Base-by-base conservation (phyloP, 2,888 invertebrate genomes). In the Ptilodon capucinus region DNA sequence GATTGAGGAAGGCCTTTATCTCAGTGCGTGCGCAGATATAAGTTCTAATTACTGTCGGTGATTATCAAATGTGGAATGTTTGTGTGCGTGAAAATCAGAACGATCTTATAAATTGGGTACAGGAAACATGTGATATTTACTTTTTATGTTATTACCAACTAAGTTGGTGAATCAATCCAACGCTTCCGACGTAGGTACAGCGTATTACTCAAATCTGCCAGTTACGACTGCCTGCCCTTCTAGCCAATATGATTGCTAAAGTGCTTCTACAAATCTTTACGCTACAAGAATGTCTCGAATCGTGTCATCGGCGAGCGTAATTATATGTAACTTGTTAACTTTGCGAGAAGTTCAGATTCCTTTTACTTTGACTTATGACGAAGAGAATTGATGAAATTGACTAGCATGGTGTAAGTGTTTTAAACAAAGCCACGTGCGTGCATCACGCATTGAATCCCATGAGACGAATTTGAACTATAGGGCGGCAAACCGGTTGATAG, bases 401-500 rank as follows among this genome's bases (percentile, higher is more conserved):
- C n/a, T 0, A 2, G 4, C n/a, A 28, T 9, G 28, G 28, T 28
- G n/a, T 25, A 0, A 7, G 11, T 28, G 11, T 28, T 28, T 25
- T 47, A 45, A 35, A 50, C 38, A 42, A 48, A 48, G 44, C 23
- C n/a, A 30, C 41, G 41, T 32, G 40, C 21, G 19, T 46, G 32
- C 25, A 23, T 43, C 45, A 51, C 21, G 38, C 36, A 45, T 43
- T 28, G 28, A 4, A 28, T 5, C 11, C 28, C 28, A n/a, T 28
- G 28, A 28, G 28, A 28, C 28, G 28, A 36, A 17, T 34, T 32
- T 30, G 18, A 44, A 45, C 16, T 19, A 34, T 32, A 13, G 21
- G 38, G 32, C 39, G 35, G 43, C 38, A 48, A 63, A 61, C 64
- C 54, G 60, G 64, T 60, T 57, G 14, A 51, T 57, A 53, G 49